Base-by-base conservation (phyloP, 2,888 invertebrate genomes). In the Dryobotodes eremita region DNA sequence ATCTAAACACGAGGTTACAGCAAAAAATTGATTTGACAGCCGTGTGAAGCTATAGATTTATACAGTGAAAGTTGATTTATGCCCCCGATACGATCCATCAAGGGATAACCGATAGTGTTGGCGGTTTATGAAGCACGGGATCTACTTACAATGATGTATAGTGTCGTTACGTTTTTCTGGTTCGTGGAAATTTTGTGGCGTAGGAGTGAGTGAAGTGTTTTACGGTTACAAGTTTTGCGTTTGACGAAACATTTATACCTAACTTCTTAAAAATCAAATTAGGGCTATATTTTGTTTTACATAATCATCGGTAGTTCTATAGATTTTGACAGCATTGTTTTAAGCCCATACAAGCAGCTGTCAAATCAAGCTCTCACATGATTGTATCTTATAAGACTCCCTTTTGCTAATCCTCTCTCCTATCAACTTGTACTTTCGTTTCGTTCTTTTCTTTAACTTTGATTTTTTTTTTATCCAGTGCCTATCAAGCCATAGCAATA, bases 81-180 rank as follows among this genome's bases (percentile, higher is more conserved):
- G 91, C 90, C 88, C 89, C 81, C 71, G 77, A 83, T 86, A 86
- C 91, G 89, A 93, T 93, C 93, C 91, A 93, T 93, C 93, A 90
- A 83, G 50, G 88, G 80, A 86, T 88, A 91, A 89, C 87, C 84
- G 92, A 92, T 92, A 91, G 91, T 91, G 90, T 89, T 77, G 70
- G 80, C 78, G 73, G 73, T 75, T 75, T 80, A 72, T 85, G 76
- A 77, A 86, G 73, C 80, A 71, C 72, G 74, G 86, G 88, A 88
- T 90, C 89, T 89, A 84, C 86, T 85, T 78, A 82, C 86, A 85
- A 83, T 85, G 81, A 84, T 81, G 83, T 86, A 87, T 87, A 83
- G 83, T 75, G 74, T 70, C 86, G 84, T 77, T 86, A 79, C 79
- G 75, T 83, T 88, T 86, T 79, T 82, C 57, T 84, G 77, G 62